Base-by-base conservation (phyloP, 2,797 vertebrate species). In the Crocidura indochinensis region DNA sequence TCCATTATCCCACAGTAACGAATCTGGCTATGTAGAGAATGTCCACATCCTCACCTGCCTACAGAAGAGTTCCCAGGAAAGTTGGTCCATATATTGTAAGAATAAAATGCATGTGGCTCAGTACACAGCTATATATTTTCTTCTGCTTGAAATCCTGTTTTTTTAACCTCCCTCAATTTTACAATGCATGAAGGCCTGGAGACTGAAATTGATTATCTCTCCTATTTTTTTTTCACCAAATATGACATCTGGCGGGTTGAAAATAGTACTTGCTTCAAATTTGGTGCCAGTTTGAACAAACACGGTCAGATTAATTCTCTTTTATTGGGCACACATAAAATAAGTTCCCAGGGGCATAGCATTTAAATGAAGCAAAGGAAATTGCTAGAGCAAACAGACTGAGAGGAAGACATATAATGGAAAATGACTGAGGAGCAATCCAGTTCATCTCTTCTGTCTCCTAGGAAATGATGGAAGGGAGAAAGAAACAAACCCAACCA, bases 211-310 rank as follows among this genome's bases (percentile, higher is more conserved):
- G 74, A 89, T 76, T 47, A 82, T 20, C 56, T 64, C 1, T 8
- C 22, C 29, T 76, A 38, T 84, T 90, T 93, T 22, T 92, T 68
- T 92, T 68, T 93, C 31, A 83, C 19, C 64, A 80, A 91, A 67
- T 83, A 89, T 67, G 78, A 84, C 90, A 92, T 91, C 84, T 93
- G 78, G 77, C 49, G 83, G 46, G 22, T 53, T 27, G 72, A 31
- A 94, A 92, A 94, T 56, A 91, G 8, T 56, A 80, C 38, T 87
- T 79, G 76, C 27, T 92, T 91, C 84, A 76, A 85, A 79, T 75
- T 82, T 75, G 75, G 53, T 90, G 46, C 67, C 76, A 71, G 65
- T 87, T 65, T 90, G 78, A 95, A 93, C 77, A 94, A 94, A 90
- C 65, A 87, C 72, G 15, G 77, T 94, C n/a, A 76, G 38, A 79